A percentile compares a stretch with the other conserved stretches of the same genome.
These are phyloP conservation scores for Miichthys miiuy DNA, from an alignment of 2,797 vertebrate genomes.

Conservation along the genomic window DNA sequence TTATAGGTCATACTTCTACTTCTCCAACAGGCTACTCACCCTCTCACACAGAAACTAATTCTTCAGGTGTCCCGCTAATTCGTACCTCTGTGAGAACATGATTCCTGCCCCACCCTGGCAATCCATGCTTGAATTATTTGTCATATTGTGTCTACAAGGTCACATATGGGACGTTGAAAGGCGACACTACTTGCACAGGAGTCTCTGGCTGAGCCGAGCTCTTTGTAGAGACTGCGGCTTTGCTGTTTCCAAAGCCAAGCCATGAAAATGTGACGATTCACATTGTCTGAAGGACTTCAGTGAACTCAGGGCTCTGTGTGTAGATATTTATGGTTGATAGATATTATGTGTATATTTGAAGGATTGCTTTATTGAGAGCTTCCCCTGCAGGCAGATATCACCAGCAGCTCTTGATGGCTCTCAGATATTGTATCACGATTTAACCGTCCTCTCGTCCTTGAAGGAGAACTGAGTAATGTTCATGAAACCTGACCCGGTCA, in stretches of 20 bases:
- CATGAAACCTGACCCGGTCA: slow-evolving; percentile 33
- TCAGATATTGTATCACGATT: not conserved
- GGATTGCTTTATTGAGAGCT: slow-evolving; percentile 41
- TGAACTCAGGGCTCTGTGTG: slow-evolving; percentile 71
- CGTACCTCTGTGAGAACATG: slow-evolving; percentile 85
- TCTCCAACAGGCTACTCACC: slow-evolving; percentile 85
- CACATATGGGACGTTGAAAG: slow-evolving; percentile 20
- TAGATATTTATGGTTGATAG: slow-evolving; percentile 56
- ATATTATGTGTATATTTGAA: slow-evolving; percentile 58
- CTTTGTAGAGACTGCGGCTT: slow-evolving; percentile 17
- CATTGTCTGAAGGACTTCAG: slow-evolving; percentile 62
- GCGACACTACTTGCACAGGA: slow-evolving; percentile 43
- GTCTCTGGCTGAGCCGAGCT: slow-evolving; percentile 45
- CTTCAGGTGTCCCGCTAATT: slow-evolving; percentile 89
- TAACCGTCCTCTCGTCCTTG: slow-evolving; percentile 53
- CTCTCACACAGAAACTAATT: slow-evolving; percentile 88
- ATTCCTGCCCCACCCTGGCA: slow-evolving; percentile 13
- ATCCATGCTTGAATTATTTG: slow-evolving; percentile 19
- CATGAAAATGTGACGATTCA: slow-evolving; percentile 49
- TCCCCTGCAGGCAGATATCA: slow-evolving; percentile 32
- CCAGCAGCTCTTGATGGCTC: slow-evolving; percentile 15
- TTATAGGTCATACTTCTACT: slow-evolving; percentile 73
- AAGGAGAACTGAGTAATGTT: slow-evolving; percentile 36
- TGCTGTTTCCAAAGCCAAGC: slow-evolving; percentile 4
- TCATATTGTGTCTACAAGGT: slow-evolving; percentile 28